Conservation (phyloP, 1,140 invertebrate genomes). For the Tachypleus tridentatus region DNA sequence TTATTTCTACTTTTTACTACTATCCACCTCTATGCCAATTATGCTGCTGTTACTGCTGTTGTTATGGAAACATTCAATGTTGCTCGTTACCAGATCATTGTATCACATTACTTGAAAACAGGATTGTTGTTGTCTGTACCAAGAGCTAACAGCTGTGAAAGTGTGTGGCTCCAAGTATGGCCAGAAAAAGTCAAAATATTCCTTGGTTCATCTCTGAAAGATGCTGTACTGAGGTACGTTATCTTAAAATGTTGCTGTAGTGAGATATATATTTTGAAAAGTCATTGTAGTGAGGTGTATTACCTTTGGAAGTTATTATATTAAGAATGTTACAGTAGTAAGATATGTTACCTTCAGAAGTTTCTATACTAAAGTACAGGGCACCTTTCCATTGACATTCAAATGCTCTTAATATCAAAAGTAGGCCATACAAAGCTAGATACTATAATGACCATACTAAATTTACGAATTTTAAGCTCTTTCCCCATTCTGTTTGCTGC, state of each 20-base stretch:
- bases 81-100: conserved; percentile 51
- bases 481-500: too few species aligned
- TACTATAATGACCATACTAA: too few species aligned
- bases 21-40: conserved; percentile 75
- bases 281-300: neutral
- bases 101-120: conserved; percentile 44
- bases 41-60: conserved; percentile 61
- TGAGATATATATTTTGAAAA: neutral
- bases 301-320: neutral
- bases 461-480: too few species aligned
- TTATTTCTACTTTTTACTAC: conserved; percentile 59
- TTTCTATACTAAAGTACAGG: too few species aligned
- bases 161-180: conserved; percentile 15
- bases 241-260: neutral
- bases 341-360: too few species aligned
- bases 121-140: conserved; percentile 37
- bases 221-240: conserved; percentile 7
- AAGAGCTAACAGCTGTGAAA: conserved; percentile 44
- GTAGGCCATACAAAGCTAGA: too few species aligned
- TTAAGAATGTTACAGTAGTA: neutral
- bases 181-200: conserved; percentile 1
- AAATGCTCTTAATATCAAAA: too few species aligned
- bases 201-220: conserved; percentile 11
- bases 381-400: too few species aligned
- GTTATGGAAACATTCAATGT: conserved; percentile 66